Conservation (phyloP, 2,113 vertebrate species). For the Lonchura striata region DNA sequence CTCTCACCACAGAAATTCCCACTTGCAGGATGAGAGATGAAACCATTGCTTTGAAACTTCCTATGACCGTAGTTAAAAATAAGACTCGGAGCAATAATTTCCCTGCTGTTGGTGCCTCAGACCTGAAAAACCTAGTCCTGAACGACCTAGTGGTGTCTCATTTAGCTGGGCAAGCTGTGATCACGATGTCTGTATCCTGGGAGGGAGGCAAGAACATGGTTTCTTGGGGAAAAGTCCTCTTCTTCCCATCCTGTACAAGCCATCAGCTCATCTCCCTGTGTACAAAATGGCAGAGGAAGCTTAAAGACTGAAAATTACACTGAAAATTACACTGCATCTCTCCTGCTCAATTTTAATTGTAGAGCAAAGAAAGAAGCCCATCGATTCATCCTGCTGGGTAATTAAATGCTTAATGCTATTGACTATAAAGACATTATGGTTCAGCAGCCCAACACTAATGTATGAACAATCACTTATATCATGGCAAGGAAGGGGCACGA, state of each 20-base stretch:
- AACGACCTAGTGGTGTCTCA: neutral
- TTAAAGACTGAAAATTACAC: neutral
- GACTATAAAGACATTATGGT: constrained; percentile 23
- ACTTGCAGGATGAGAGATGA: neutral
- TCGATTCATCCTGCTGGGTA: constrained; percentile 9
- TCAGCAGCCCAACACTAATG: constrained; percentile 19
- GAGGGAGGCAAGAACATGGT: neutral
- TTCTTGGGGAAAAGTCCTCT: neutral
- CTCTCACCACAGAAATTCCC: neutral
- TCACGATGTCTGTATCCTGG: neutral
- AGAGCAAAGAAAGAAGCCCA: constrained; percentile 27
- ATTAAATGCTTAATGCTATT: constrained; percentile 47
- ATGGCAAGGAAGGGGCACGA: neutral
- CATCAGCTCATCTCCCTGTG: neutral
- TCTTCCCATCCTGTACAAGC: neutral
- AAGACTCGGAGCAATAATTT: neutral
- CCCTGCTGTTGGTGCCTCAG: neutral
- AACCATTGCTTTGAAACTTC: neutral
- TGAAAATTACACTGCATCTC: neutral
- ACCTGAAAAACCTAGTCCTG: neutral
- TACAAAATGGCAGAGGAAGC: accelerated
- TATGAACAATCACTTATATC: neutral
- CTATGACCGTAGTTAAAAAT: neutral
- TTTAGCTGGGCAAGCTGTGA: neutral
- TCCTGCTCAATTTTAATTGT: constrained; percentile 1